A percentile compares a stretch with the other conserved stretches of the same genome.
Evolutionary conservation across 2,888 invertebrate species (phyloP).

Genomic region (Ornithoptera alexandrae): DNA sequence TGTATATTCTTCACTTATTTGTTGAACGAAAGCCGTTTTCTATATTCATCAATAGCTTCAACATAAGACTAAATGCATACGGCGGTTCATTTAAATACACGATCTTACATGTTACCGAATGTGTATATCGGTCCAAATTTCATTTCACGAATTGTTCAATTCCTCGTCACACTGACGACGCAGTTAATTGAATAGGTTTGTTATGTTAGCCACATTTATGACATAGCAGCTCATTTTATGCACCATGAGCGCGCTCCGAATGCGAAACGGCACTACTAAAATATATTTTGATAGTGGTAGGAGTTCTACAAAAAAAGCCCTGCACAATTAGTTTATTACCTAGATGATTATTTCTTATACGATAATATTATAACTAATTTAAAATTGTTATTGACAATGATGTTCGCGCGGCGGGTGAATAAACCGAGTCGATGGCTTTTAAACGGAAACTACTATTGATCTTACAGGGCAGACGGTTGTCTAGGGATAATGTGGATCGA

Average conservation of each 20-base stretch:
- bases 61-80: neutral
- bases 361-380: neutral
- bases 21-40: neutral
- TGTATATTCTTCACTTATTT: neutral
- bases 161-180: conserved; percentile 45
- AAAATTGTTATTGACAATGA: neutral
- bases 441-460: neutral
- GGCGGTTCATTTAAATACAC: neutral
- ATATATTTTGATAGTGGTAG: conserved; percentile 1
- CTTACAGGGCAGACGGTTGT: neutral
- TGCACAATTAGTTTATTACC: neutral
- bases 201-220: conserved; percentile 55
- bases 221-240: conserved; percentile 36
- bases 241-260: neutral
- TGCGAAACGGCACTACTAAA: conserved; percentile 3
- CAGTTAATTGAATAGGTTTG: conserved; percentile 60
- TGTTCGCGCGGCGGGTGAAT: neutral
- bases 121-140: conserved; percentile 50
- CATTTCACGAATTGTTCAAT: conserved; percentile 57
- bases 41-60: no score
- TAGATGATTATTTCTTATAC: neutral
- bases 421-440: neutral
- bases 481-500: neutral
- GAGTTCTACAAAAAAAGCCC: neutral
- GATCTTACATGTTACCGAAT: conserved; percentile 8